phyloP scores from a whole-genome alignment of 2,113 vertebrate species.

The Hippoglossus stenolepis region DNA sequence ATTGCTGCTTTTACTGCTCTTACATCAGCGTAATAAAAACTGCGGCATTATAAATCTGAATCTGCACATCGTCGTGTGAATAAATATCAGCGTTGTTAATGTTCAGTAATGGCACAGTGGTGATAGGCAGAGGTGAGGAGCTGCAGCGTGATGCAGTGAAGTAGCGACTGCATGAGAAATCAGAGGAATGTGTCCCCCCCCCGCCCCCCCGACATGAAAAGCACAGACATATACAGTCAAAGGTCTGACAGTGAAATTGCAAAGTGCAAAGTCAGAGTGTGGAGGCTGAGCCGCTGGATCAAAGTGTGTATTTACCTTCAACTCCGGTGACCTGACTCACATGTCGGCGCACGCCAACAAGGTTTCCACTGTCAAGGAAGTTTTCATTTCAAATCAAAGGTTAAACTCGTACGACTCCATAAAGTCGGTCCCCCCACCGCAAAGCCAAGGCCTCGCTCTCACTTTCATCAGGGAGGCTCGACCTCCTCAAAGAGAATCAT shows the following conservation, averaged over 20 bases:
- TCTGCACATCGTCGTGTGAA: not conserved
- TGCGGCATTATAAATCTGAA: conserved; percentile 8
- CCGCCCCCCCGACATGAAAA: conserved; percentile 39
- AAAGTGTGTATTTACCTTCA: conserved; percentile 71
- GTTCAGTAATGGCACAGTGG: conserved; percentile 1
- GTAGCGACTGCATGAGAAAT: conserved; percentile 24
- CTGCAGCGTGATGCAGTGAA: not conserved
- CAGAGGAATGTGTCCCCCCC: conserved; percentile 21
- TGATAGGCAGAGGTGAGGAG: not conserved
- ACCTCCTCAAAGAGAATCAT: not conserved
- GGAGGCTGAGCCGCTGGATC: conserved; percentile 55
- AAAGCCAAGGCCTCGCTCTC: not conserved
- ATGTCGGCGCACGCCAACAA: conserved; percentile 14
- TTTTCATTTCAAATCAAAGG: conserved; percentile 58
- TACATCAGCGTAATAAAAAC: conserved; percentile 24
- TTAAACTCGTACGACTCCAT: conserved; percentile 39
- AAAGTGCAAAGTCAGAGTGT: conserved; percentile 51
- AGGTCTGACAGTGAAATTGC: conserved; percentile 50
- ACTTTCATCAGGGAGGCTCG: not conserved
- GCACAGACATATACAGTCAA: conserved; percentile 17
- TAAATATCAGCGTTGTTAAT: not conserved
- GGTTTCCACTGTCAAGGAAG: conserved; percentile 28
- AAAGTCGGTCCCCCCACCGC: not conserved
- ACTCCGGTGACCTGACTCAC: conserved; percentile 41
- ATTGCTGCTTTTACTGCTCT: conserved; percentile 41